A percentile compares a stretch with the other conserved stretches of the same genome.
Conservation (phyloP, 2,888 invertebrate genomes). For the Drosophila phalerata region DNA sequence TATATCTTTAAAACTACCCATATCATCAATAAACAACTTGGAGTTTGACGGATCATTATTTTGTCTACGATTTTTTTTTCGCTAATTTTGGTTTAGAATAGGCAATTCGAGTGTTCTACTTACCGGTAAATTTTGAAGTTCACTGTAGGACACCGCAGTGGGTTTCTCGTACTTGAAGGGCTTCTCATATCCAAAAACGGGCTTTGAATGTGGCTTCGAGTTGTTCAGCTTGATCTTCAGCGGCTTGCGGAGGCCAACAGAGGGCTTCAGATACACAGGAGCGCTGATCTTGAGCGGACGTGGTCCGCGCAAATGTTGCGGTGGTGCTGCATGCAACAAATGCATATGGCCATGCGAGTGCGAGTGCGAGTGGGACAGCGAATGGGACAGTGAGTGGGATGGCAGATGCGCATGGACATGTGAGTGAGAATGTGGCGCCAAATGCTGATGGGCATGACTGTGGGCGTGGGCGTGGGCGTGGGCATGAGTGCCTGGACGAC, state of each 20-base stretch:
- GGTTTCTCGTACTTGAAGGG: constrained; percentile 84
- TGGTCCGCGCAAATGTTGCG: constrained; percentile 57
- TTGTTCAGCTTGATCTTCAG: constrained; percentile 82
- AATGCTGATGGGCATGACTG: constrained; percentile 55
- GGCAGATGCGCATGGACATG: constrained; percentile 40
- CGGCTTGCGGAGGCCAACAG: constrained; percentile 75
- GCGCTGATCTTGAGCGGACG: constrained; percentile 62
- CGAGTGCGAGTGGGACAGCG: constrained; percentile 21
- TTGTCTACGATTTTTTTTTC: too few species aligned
- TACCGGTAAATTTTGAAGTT: constrained; percentile 82
- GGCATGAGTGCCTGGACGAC: constrained; percentile 57
- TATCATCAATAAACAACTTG: too few species aligned
- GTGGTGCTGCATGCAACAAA: constrained; percentile 46
- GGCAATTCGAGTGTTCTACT: constrained; percentile 40
- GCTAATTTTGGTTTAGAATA: not conserved
- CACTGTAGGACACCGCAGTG: constrained; percentile 70
- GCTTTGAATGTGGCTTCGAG: constrained; percentile 74
- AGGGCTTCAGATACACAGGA: constrained; percentile 69
- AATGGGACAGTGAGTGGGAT: constrained; percentile 18
- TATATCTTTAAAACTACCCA: too few species aligned
- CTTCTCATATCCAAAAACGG: constrained; percentile 76
- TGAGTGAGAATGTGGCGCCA: constrained; percentile 15
- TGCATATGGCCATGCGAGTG: constrained; percentile 54
- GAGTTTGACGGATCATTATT: too few species aligned
- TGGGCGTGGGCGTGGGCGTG: constrained; percentile 19